phyloP scores from a whole-genome alignment of 2,888 invertebrate species.

The Zeuzera pyrina region DNA sequence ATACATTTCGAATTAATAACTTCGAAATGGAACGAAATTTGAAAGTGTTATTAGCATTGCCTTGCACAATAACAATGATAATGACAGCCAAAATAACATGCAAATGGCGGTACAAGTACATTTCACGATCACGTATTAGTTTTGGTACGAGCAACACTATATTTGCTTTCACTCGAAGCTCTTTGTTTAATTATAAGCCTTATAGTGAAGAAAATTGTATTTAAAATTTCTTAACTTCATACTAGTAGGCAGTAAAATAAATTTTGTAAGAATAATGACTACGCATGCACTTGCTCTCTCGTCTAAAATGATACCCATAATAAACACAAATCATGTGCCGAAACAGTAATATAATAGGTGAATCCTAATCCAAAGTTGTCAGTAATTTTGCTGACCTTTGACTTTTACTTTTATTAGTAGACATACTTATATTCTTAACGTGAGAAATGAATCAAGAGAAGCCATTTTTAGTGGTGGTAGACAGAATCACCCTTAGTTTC shows the following conservation, averaged over 20 bases:
- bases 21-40: conserved; percentile 27
- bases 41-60: conserved; percentile 40
- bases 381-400: no score
- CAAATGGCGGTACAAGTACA: conserved; percentile 37
- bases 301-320: conserved; percentile 38
- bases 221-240: neutral
- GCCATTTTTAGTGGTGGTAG: no score
- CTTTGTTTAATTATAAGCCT: neutral
- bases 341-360: conserved; percentile 21
- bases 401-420: no score
- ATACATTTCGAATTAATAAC: neutral
- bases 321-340: conserved; percentile 34
- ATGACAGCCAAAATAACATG: conserved; percentile 42
- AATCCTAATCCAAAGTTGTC: neutral
- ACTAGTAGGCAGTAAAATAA: neutral
- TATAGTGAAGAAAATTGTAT: neutral
- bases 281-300: conserved; percentile 40
- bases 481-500: no score
- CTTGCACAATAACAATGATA: conserved; percentile 30
- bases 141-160: conserved; percentile 23
- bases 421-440: no score
- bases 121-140: conserved; percentile 36
- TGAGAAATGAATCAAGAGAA: no score
- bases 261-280: conserved; percentile 31
- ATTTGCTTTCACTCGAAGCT: conserved; percentile 11